Conservation (phyloP, 2,113 vertebrate species). For the Colossoma macropomum region DNA sequence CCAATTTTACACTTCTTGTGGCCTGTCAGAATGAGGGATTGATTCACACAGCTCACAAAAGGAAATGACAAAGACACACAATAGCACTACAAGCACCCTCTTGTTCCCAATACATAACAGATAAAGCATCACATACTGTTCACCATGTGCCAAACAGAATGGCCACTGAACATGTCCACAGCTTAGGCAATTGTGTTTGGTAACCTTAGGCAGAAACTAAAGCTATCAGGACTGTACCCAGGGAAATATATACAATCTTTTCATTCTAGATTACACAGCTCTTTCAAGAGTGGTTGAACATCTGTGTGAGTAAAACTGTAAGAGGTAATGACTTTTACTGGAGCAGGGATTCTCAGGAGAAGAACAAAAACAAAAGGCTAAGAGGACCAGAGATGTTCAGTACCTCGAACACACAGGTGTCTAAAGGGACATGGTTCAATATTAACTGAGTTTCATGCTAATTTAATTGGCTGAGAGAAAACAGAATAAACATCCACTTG, state of each 20-base stretch:
- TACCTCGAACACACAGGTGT: background rate
- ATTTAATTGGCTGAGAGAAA: background rate
- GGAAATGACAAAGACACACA: constrained; percentile 10
- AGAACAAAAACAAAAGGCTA: background rate
- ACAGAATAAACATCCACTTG: constrained; percentile 3
- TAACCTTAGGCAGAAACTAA: background rate
- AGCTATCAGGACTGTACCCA: background rate
- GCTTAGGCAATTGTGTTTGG: background rate
- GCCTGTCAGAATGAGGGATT: constrained; percentile 14
- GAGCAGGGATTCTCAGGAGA: background rate
- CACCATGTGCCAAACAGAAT: background rate
- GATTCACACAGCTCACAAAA: background rate
- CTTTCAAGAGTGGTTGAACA: no score
- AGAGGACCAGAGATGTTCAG: background rate
- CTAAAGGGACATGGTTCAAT: background rate
- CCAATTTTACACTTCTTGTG: constrained; percentile 26
- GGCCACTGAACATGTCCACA: background rate
- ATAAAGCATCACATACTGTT: constrained; percentile 17
- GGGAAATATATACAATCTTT: background rate
- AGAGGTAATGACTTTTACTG: background rate
- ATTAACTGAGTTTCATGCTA: background rate
- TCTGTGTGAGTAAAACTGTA: background rate
- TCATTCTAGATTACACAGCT: no score
- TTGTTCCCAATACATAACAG: constrained; percentile 24
- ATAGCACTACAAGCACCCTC: constrained; percentile 14